Percentiles rank a stretch among this genome's conserved stretches.
Conservation (phyloP, 2,888 invertebrate species). For the Pheosia tremula region DNA sequence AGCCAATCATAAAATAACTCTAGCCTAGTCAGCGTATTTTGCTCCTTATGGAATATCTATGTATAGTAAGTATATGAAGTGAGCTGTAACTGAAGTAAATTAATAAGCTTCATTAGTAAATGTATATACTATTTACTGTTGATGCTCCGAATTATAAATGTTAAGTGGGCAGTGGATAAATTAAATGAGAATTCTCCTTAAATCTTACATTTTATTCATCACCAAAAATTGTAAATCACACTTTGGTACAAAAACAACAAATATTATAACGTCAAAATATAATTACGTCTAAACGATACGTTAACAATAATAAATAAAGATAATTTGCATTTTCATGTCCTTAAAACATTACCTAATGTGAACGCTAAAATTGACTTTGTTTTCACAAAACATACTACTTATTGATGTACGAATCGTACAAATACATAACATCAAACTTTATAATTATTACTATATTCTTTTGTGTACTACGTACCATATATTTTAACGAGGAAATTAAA, state of each 20-base stretch:
- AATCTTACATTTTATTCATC: slow-evolving; percentile 58
- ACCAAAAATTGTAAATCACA: slow-evolving; percentile 64
- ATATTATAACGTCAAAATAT: slow-evolving; percentile 57
- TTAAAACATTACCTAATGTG: slow-evolving; percentile 38
- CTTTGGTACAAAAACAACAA: slow-evolving; percentile 71
- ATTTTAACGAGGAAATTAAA: slow-evolving; percentile 24
- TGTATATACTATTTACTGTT: too few relatives aligned
- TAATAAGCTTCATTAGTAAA: too few relatives aligned
- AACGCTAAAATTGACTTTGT: slow-evolving; percentile 68
- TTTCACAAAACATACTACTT: slow-evolving; percentile 43
- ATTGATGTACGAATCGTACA: slow-evolving; percentile 24
- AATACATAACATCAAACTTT: slow-evolving; percentile 18
- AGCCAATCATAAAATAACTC: too few relatives aligned
- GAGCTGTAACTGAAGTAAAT: too few relatives aligned
- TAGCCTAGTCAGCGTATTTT: too few relatives aligned
- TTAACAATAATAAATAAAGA: slow-evolving; percentile 50
- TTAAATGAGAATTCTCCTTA: slow-evolving; percentile 49
- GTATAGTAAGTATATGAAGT: too few relatives aligned
- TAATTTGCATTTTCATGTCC: slow-evolving; percentile 30
- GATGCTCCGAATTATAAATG: too few relatives aligned
- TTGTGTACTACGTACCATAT: slow-evolving; percentile 12
- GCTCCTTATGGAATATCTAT: too few relatives aligned
- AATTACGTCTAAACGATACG: slow-evolving; percentile 53
- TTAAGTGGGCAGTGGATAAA: slow-evolving; percentile 14
- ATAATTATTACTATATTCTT: slow-evolving; percentile 6